Base-by-base conservation (phyloP, 1,140 invertebrate genomes). In the Calephelis virginiensis region DNA sequence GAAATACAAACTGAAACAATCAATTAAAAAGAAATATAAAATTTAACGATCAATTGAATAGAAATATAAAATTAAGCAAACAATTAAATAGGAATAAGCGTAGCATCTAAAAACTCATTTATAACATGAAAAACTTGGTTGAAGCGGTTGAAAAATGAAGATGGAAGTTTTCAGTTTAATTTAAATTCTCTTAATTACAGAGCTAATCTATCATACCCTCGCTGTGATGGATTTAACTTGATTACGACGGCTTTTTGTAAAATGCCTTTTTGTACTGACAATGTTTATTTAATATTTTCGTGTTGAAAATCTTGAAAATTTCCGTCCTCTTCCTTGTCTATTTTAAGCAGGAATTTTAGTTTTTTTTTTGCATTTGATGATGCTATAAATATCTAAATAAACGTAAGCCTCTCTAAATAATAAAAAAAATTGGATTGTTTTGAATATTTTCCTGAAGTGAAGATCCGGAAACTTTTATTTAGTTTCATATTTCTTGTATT, bases 161-260 rank as follows among this genome's bases (percentile, higher is more conserved):
- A 65, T 65, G 63, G 50, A 65, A 65, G 38, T 43, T 43, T 56
- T 53, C 38, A 56, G 63, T 61, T 63, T 68, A 72, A 64, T 69
- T 64, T 66, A 61, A 64, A 67, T 72, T 72, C 68, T 69, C 64
- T 66, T 69, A 69, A 72, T 72, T 72, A 63, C 71, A 17, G 66
- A 72, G 65, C 50, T 69, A 69, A 72, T 72, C 65, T 66, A 69
- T 72, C 67, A 72, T 66, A 63, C 62, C 56, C 45, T 65, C 50
- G 63, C 56, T 8, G 28, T 59, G 56, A 59, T 59, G 56, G 56
- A 59, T 59, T 59, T 47, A 63, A 65, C 63, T 65, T 65, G 63
- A 64, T 64, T 64, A 63, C 61, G 43, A 47, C 43, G 43, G 43
- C 40, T 62, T 62, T 17, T 47, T 47, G 61, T 47, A 10, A 47